Evolutionary conservation across 2,797 vertebrate species (phyloP), one percentile per base, ranked within the genome.

Genomic region (Syncerus caffer): DNA sequence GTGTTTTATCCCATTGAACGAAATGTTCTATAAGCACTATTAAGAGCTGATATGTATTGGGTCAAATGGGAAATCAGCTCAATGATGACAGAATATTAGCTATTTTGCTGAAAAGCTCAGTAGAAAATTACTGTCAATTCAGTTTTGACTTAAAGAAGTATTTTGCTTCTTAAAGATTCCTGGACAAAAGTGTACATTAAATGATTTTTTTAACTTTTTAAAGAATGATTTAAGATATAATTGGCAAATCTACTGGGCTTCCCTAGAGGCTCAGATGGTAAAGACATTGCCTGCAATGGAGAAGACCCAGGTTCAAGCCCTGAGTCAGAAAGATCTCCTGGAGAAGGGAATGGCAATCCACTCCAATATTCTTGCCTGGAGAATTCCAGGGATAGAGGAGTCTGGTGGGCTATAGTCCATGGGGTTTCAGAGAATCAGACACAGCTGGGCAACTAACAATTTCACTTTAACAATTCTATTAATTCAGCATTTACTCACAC

Each of bases 21-120:
- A 93, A 96, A 58, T 92, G 38, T 87, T 92, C 60, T 85, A 55
- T 6, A 95, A 76, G 51, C 27, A 95, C 50, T 91, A 79, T 53
- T 21, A 71, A 93, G 58, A 97, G 29, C 13, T 80, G 50, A 76
- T 76, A 80, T 11, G 7, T 92, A 12, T 90, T 91, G 21, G 42
- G 14, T 25, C 51, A 95, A 71, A 55, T 53, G 34, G 50, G 3
- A 80, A 92, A 89, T 87, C 76, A 95, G 74, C 25, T 29, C 25
- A 31, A 42, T 89, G 17, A 67, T 67, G 7, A 79, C 95, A 89
- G 4, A 84, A 53, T 7, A 64, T 64, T 62, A 95, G 50, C 42
- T 51, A 87, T 88, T 93, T 89, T 95, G 34, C 27, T 85, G 8
- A 93, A 93, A 87, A 93, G 2, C 27, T 58, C 76, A 90, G 23